Evolutionary conservation across 2,113 vertebrate genomes (phyloP), one percentile per base, ranked within the genome.

Genomic region (Tragelaphus strepsiceros): DNA sequence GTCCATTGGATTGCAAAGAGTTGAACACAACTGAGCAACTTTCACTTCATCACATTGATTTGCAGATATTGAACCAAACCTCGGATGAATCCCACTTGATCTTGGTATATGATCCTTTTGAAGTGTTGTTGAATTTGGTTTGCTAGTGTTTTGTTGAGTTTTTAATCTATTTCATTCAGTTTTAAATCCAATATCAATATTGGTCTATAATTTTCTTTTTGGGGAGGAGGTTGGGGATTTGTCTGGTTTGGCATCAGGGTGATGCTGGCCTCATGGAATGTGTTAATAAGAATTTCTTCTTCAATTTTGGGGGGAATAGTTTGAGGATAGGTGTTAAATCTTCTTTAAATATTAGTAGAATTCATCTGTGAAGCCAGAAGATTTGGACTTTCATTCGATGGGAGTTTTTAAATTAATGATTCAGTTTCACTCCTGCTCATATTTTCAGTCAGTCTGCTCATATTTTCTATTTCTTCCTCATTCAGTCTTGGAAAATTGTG

Each of bases 1-100:
- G 4, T n/a, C 62, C 32, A 67, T n/a, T 67, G 62, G 7, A 32
- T n/a, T 9, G 32, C 32, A 67, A n/a, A 67, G 62, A 67, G 62
- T 10, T 67, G 62, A 16, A 67, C 61, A 32, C 1, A 1, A n/a
- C 32, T n/a, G 32, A n/a, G 32, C 0, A 0, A 67, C 32, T 67
- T 67, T n/a, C 64, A 67, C 32, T n/a, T 67, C 16, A 80, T 32
- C 28, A 80, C 28, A 32, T 32, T 32, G 26, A 80, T 80, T 51
- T 19, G 28, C 28, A 10, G 43, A 51, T 10, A 30, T 80, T 80
- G 43, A 78, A 78, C 15, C 77, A 80, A 80, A 49, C 43, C 26
- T 49, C 8, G 24, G 14, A 49, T 80, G 35, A 51, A 80, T 51
- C 7, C 43, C 77, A 80, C 46, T 51, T 80, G 46, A 51, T 80